A percentile compares a stretch with the other conserved stretches of the same genome.
These are phyloP conservation scores for Pimpla rufipes DNA, from an alignment of 2,888 invertebrate species.

Conservation along the genomic window DNA sequence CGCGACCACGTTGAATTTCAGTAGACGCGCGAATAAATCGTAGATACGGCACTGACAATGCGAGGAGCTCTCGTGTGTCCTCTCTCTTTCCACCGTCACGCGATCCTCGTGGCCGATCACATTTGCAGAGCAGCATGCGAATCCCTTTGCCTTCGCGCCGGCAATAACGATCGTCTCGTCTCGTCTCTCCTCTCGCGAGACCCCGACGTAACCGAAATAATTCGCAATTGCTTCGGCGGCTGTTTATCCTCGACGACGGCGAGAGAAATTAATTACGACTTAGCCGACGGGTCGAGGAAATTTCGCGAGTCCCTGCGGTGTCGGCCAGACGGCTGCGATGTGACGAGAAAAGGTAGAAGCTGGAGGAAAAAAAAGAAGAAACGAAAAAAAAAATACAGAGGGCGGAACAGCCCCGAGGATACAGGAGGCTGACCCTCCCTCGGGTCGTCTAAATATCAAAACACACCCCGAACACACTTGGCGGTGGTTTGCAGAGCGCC, in stretches of 20 bases:
- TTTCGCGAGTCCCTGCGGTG: background rate
- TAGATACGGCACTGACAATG: conserved; percentile 52
- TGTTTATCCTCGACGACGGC: background rate
- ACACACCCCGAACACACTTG: conserved; percentile 40
- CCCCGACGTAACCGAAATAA: background rate
- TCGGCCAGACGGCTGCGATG: conserved; percentile 24
- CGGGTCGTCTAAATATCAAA: conserved; percentile 66
- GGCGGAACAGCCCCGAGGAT: conserved; percentile 5
- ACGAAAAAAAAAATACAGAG: background rate
- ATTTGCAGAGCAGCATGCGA: conserved; percentile 13
- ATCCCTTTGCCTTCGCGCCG: background rate
- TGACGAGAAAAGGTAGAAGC: conserved; percentile 24
- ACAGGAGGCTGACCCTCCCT: conserved; percentile 49
- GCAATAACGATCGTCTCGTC: conserved; percentile 11
- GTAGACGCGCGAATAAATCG: conserved; percentile 18
- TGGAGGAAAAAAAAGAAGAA: conserved; percentile 19
- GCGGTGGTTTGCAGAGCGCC: conserved; percentile 18
- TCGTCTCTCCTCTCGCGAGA: background rate
- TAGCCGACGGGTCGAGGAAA: conserved; percentile 6
- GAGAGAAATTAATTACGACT: conserved; percentile 35
- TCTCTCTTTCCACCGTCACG: conserved; percentile 54
- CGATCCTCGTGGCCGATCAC: conserved; percentile 54
- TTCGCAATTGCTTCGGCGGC: conserved; percentile 14
- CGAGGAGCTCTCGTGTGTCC: conserved; percentile 34
- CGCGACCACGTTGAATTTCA: no score